phyloP scores from a whole-genome alignment of 2,797 vertebrate genomes.

The Oreochromis grahami region DNA sequence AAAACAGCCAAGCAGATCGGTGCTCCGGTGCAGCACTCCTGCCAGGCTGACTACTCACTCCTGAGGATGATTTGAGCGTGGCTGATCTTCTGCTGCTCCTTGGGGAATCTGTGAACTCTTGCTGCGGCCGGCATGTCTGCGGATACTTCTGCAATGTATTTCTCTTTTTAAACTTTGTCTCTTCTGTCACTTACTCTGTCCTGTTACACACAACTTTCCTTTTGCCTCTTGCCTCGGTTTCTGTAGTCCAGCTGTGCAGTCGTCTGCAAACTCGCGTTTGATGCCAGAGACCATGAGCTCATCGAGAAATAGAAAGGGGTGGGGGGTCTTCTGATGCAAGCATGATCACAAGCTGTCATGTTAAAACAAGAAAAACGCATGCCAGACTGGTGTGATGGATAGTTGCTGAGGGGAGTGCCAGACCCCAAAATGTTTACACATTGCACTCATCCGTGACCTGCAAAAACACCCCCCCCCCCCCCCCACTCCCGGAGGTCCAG shows the following conservation, averaged over 20 bases:
- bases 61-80: constrained; percentile 66
- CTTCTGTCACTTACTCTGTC: background rate
- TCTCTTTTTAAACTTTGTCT: background rate
- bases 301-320: constrained; percentile 32
- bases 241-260: background rate
- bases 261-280: background rate
- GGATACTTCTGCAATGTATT: background rate
- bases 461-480: constrained; percentile 40
- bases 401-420: background rate
- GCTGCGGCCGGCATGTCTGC: constrained; percentile 59
- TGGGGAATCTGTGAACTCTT: constrained; percentile 33
- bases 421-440: constrained; percentile 6
- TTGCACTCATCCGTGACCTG: background rate
- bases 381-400: constrained; percentile 23
- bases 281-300: constrained; percentile 34
- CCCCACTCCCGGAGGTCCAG: background rate
- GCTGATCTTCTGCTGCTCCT: constrained; percentile 64
- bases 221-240: background rate
- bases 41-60: constrained; percentile 63
- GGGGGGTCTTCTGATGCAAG: constrained; percentile 7
- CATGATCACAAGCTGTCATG: constrained; percentile 30
- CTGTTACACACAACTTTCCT: background rate
- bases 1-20: background rate
- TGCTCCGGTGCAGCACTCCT: background rate
- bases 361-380: constrained; percentile 44